phyloP scores from a whole-genome alignment of 2,797 vertebrate genomes.

The Oryzias dopingdopingensis region DNA sequence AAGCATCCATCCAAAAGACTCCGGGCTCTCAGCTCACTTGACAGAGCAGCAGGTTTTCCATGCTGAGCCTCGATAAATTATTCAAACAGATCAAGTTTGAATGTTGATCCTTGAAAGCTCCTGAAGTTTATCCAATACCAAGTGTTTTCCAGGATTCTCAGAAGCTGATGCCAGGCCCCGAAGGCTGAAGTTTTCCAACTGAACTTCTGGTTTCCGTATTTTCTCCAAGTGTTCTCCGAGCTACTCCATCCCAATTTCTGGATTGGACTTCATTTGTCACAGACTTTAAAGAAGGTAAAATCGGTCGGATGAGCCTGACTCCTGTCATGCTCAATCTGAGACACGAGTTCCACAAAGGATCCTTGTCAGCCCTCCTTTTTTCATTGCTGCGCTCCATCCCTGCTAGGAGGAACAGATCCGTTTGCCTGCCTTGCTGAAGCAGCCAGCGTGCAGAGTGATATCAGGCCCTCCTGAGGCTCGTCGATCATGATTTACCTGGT shows the following conservation, averaged over 20 bases:
- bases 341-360: no score
- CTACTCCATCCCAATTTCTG: no score
- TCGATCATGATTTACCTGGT: slow-evolving; percentile 62
- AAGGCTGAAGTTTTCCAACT: no score
- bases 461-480: slow-evolving; percentile 59
- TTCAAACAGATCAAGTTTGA: slow-evolving; percentile 38
- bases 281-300: no score
- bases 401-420: neutral
- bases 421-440: neutral
- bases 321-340: no score
- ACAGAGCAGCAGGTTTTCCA: slow-evolving; percentile 19
- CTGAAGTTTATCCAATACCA: neutral
- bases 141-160: slow-evolving; percentile 2
- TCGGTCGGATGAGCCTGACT: no score
- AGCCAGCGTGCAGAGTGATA: slow-evolving; percentile 35
- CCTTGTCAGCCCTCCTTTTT: neutral
- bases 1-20: slow-evolving; percentile 5
- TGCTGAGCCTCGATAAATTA: slow-evolving; percentile 20
- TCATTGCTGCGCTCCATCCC: neutral
- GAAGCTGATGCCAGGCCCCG: no score
- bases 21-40: slow-evolving; percentile 9
- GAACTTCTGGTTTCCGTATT: no score
- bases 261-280: no score
- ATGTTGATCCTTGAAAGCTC: slow-evolving; percentile 11
- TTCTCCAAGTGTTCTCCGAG: no score